Evolutionary conservation across 1,140 invertebrate species (phyloP), one percentile per base, ranked within the genome.

Genomic region (Bombus affinis): DNA sequence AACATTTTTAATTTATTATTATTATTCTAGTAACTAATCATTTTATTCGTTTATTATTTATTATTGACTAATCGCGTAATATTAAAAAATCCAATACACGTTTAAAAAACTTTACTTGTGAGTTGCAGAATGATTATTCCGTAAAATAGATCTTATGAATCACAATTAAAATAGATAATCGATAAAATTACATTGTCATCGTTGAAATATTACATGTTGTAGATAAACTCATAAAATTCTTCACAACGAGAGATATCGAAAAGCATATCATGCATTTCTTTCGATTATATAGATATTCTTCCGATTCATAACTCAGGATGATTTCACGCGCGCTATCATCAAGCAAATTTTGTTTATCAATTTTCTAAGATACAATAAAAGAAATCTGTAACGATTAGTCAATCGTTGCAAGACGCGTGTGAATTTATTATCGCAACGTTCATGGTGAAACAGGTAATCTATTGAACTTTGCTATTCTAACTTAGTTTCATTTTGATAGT

Each of bases 301-400:
- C 1, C 12, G 4, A 28, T 12, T 13, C 68, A 13, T 0, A 37
- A 39, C 0, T 28, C 25, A 28, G 3, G 4, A 42, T n/a, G 0
- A 8, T 15, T 77, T 25, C 12, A 18, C 25, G 1, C 1, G 6
- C 57, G 13, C 15, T 62, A 77, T 77, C 9, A 22, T 28, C 12
- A 2, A n/a, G 6, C 3, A 76, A 77, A 18, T 28, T 22, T n/a
- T 32, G 0, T 62, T 59, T 65, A 62, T 81, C 53, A 42, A 8
- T 73, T 62, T 44, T n/a, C 62, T 39, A 57, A 57, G 5, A 22
- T 0, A 15, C 13, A 13, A 5, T n/a, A 77, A 59, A 77, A 44
- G 12, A 28, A 42, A 4, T 62, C 3, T 32, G 9, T 6, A 2
- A 22, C 39, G n/a, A 77, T 77, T 42, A 32, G 12, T n/a, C 6